Percentiles rank a stretch among this genome's conserved stretches.
Evolutionary conservation across 1,140 invertebrate genomes (phyloP).

Genomic region (Leptinotarsa defecta): DNA sequence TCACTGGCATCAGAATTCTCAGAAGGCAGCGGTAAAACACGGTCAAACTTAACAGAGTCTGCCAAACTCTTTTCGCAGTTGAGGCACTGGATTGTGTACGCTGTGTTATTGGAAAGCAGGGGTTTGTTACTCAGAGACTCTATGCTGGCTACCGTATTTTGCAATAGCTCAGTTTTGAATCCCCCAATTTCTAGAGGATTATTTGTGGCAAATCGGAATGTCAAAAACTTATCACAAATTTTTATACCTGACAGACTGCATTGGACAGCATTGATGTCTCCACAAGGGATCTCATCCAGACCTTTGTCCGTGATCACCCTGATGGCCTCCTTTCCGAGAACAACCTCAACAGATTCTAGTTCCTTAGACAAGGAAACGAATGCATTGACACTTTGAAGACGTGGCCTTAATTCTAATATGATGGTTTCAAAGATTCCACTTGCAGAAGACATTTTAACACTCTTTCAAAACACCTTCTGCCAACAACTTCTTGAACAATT

Average conservation of each 20-base stretch:
- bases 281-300: conserved; percentile 53
- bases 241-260: conserved; percentile 42
- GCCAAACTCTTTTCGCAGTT: conserved; percentile 60
- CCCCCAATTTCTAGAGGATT: conserved; percentile 51
- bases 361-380: conserved; percentile 59
- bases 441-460: conserved; percentile 29
- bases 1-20: conserved; percentile 61
- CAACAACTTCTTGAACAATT: conserved; percentile 60
- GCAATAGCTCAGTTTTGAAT: conserved; percentile 61
- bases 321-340: conserved; percentile 44
- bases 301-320: conserved; percentile 53
- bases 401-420: conserved; percentile 61
- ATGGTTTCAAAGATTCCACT: conserved; percentile 51
- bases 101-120: conserved; percentile 53
- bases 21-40: conserved; percentile 62
- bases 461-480: conserved; percentile 54
- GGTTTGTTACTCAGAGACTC: conserved; percentile 49
- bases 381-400: conserved; percentile 62
- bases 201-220: conserved; percentile 44
- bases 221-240: conserved; percentile 48
- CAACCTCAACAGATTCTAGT: conserved; percentile 51
- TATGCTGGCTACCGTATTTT: conserved; percentile 42
- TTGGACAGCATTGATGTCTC: conserved; percentile 55
- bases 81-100: conserved; percentile 57
- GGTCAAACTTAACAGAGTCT: conserved; percentile 54